Evolutionary conservation across 2,797 vertebrate species (phyloP), one percentile per base, ranked within the genome.

Genomic region (Linurgus olivaceus): DNA sequence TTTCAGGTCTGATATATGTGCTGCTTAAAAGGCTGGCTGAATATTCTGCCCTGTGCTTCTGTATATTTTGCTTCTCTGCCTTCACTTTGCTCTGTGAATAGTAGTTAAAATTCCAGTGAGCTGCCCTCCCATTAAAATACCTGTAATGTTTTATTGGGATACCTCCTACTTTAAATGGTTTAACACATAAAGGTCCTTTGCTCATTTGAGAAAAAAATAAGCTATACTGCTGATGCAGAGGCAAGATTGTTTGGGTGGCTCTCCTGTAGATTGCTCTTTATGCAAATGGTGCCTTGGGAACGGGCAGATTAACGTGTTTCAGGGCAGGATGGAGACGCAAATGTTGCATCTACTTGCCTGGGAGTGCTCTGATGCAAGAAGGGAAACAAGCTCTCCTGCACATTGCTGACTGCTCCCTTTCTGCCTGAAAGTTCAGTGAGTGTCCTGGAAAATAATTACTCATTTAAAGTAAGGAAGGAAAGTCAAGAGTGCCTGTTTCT

Each of bases 281-380:
- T 96, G 95, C 75, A 96, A 96, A 95, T 94, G 17, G 50, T 72
- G 77, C 94, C 80, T 74, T 95, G 94, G 90, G 96, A 96, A 96
- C 2, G 0, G 67, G 76, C 54, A 91, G 93, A 96, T 95, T 73
- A 93, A 91, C 80, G 38, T 35, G 63, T 91, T 95, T 76, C 82
- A 82, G 86, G 70, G 79, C 3, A 14, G 95, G 77, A 91, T 79
- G 59, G 71, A 5, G 17, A 91, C 50, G 84, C 26, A 91, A 94
- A 92, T 88, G 17, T 86, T 93, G 76, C 79, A 67, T 44, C 51
- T 93, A 80, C 76, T 84, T 89, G 84, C 62, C 79, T 84, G 55
- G 79, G 73, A 91, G 42, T 84, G 77, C 81, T 95, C 44, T 61
- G 54, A 54, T 91, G 72, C 25, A 68, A 71, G 66, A 70, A 66